Conservation (phyloP, 1,140 invertebrate genomes). For the Bombus balteatus region DNA sequence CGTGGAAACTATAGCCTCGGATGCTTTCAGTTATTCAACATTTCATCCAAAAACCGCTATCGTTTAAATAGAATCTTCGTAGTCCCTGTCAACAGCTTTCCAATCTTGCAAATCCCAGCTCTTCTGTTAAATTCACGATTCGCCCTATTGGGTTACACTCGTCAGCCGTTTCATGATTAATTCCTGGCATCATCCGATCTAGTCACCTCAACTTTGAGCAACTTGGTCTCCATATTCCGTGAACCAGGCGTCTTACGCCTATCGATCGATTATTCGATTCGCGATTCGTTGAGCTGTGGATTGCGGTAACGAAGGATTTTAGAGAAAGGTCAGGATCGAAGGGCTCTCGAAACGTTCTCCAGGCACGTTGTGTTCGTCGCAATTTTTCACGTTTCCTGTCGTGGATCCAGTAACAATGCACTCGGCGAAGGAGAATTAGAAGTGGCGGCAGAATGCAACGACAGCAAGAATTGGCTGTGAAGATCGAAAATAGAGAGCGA, state of each 20-base stretch:
- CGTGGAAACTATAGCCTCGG: neutral
- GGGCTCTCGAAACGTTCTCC: neutral
- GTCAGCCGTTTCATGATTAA: neutral
- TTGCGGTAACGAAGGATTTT: conserved; percentile 28
- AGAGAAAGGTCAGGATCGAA: conserved; percentile 22
- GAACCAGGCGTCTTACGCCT: neutral
- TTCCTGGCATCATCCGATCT: neutral
- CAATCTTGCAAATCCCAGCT: neutral
- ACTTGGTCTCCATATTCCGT: neutral
- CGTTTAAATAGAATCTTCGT: neutral
- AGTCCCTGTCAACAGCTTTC: neutral
- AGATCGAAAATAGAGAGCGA: conserved; percentile 26
- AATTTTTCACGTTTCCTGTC: conserved; percentile 47
- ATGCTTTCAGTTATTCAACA: neutral
- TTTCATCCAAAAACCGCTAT: neutral
- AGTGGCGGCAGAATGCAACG: conserved; percentile 53
- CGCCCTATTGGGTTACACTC: neutral
- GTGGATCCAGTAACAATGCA: conserved; percentile 48
- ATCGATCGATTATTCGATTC: conserved; percentile 19
- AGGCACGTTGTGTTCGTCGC: neutral
- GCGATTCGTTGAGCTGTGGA: neutral
- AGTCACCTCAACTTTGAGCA: neutral
- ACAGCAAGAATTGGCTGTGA: conserved; percentile 35
- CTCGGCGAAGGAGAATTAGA: conserved; percentile 50
- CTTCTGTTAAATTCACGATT: neutral